Evolutionary conservation across 2,113 vertebrate genomes (phyloP).

Genomic region (Oreochromis spilurus): DNA sequence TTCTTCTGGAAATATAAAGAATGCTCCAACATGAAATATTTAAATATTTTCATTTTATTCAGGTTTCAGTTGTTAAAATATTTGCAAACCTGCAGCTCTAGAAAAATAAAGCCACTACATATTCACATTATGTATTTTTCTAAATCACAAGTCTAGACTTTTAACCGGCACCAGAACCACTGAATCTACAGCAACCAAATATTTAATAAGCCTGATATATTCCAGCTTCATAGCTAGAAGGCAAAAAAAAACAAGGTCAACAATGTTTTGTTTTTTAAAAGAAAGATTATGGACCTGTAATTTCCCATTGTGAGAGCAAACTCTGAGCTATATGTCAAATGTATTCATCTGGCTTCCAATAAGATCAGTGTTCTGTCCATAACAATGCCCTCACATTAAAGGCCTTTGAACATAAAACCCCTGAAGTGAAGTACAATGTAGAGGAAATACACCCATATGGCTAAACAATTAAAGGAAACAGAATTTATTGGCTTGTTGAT

Average conservation of each 20-base stretch:
- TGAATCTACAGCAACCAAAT: background rate
- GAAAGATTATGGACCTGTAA: background rate
- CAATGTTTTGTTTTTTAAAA: background rate
- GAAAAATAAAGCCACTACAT: background rate
- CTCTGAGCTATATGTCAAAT: background rate
- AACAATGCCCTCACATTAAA: conserved; percentile 25
- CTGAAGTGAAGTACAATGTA: conserved; percentile 31
- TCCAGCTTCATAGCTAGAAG: background rate
- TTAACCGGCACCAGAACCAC: background rate
- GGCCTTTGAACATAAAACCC: conserved; percentile 16
- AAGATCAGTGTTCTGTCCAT: background rate
- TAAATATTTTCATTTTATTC: background rate
- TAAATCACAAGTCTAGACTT: background rate
- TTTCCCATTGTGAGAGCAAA: conserved; percentile 16
- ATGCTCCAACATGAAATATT: background rate
- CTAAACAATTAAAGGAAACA: conserved; percentile 58
- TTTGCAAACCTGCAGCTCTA: background rate
- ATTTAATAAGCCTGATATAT: background rate
- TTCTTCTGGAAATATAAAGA: background rate
- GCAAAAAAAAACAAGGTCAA: background rate
- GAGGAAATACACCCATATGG: conserved; percentile 44
- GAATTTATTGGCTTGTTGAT: conserved; percentile 33
- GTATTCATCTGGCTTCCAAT: background rate
- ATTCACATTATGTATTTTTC: background rate
- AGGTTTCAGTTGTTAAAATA: background rate